Conservation (phyloP, 2,113 vertebrate genomes). For the Charadrius vociferus region DNA sequence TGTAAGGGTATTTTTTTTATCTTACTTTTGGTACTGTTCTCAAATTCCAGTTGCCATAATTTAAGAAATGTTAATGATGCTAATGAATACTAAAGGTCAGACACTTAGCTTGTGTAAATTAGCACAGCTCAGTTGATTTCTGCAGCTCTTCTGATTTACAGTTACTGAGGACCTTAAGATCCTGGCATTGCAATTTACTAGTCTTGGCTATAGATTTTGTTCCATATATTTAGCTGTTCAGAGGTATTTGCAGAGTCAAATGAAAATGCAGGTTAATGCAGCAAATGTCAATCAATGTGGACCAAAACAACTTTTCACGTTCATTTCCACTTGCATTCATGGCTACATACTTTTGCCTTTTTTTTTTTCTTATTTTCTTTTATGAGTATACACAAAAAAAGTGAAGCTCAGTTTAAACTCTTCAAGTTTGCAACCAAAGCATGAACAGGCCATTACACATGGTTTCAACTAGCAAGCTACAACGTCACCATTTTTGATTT, state of each 20-base stretch:
- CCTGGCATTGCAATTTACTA: neutral
- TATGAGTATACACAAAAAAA: neutral
- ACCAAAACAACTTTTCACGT: neutral
- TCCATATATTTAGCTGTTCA: neutral
- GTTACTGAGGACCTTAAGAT: neutral
- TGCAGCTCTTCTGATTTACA: conserved; percentile 23
- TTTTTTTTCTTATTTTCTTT: neutral
- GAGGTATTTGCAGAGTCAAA: neutral
- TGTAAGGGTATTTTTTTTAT: neutral
- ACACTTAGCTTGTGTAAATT: conserved; percentile 1
- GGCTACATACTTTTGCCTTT: neutral
- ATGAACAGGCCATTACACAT: neutral
- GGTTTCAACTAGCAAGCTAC: neutral
- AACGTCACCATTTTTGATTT: neutral
- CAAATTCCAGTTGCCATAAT: conserved; percentile 6
- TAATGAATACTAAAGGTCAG: conserved; percentile 45
- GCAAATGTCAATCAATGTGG: neutral
- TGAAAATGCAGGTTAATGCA: neutral
- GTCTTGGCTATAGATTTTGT: neutral
- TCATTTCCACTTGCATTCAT: neutral
- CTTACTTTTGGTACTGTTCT: neutral
- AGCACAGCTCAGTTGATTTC: conserved; percentile 10
- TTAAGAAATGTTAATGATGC: conserved; percentile 42
- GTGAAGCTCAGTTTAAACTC: neutral
- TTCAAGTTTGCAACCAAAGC: neutral